These are phyloP conservation scores for Eupeodes luniger DNA, from an alignment of 2,888 invertebrate species.

Conservation along the genomic window DNA sequence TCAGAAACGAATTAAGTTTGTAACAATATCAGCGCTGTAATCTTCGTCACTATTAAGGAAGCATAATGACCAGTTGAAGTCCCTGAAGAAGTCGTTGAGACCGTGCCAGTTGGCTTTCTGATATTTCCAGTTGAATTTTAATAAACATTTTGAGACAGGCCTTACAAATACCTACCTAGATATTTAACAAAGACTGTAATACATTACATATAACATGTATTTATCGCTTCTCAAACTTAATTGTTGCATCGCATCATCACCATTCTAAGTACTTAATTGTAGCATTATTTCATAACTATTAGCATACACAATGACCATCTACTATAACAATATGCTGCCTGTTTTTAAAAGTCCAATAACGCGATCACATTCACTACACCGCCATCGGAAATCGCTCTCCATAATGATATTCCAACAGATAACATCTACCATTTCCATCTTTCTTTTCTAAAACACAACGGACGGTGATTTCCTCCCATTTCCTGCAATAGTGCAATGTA, in stretches of 20 bases:
- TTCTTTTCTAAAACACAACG: constrained; percentile 2
- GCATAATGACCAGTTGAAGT: no score
- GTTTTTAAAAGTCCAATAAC: not conserved
- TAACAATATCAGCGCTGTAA: no score
- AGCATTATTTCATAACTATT: constrained; percentile 28
- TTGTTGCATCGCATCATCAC: constrained; percentile 7
- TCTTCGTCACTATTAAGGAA: no score
- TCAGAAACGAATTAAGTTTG: no score
- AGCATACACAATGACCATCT: not conserved
- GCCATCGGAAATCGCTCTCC: constrained; percentile 45
- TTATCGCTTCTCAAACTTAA: constrained; percentile 14
- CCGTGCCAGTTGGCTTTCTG: no score
- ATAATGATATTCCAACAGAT: constrained; percentile 32
- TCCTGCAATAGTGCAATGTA: constrained; percentile 32
- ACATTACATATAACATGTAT: not conserved
- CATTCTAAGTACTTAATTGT: not conserved
- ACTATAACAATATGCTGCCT: not conserved
- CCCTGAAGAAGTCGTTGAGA: no score
- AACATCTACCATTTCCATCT: constrained; percentile 17
- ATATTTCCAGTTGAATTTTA: no score
- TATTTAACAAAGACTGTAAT: no score
- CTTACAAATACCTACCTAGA: no score
- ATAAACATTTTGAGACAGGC: no score
- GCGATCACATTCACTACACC: constrained; percentile 4
- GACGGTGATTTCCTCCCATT: constrained; percentile 47